Evolutionary conservation across 2,888 invertebrate species (phyloP).

Genomic region (Euzophera pinguis): DNA sequence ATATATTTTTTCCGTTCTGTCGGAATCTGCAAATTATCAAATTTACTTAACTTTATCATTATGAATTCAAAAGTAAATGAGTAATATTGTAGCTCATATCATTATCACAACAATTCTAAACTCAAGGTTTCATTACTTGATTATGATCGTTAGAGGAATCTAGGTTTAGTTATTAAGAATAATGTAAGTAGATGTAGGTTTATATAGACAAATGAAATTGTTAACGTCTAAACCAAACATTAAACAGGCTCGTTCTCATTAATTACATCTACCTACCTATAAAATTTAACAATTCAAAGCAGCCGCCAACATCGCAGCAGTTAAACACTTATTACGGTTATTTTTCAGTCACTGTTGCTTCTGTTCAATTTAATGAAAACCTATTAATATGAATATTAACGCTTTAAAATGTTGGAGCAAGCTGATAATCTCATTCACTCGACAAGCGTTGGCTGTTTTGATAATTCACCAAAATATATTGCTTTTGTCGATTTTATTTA

Average conservation of each 20-base stretch:
- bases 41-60: too few relatives aligned
- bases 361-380: slow-evolving; percentile 2
- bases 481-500: too few relatives aligned
- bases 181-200: not conserved
- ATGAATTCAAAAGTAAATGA: too few relatives aligned
- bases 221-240: slow-evolving; percentile 14
- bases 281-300: slow-evolving; percentile 12
- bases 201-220: slow-evolving; percentile 17
- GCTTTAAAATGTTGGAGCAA: not conserved
- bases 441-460: not conserved
- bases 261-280: slow-evolving; percentile 10
- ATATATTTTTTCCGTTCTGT: too few relatives aligned
- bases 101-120: not conserved
- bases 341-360: slow-evolving; percentile 10
- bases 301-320: slow-evolving; percentile 1
- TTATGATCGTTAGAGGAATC: not conserved
- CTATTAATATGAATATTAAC: not conserved
- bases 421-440: not conserved
- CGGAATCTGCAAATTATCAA: too few relatives aligned
- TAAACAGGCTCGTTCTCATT: slow-evolving; percentile 15
- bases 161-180: not conserved
- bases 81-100: too few relatives aligned
- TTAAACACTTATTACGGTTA: slow-evolving; percentile 6
- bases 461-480: too few relatives aligned
- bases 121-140: not conserved